Percentiles rank a stretch among this genome's conserved stretches.
Conservation (phyloP, 2,797 vertebrate species). For the Danio jaintianensis region DNA sequence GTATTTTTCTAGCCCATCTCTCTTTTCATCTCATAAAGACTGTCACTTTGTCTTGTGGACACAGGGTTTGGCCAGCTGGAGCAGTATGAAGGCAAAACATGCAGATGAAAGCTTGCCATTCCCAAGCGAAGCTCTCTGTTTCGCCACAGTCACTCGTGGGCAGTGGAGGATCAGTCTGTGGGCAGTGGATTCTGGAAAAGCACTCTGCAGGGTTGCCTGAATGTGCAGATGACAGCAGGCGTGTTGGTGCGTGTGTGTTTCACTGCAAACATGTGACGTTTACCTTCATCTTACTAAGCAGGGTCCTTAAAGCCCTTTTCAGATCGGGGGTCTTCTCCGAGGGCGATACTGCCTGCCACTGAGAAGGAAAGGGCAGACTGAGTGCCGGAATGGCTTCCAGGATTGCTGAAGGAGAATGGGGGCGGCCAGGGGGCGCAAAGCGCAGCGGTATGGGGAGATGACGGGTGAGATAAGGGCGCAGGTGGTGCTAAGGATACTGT, state of each 20-base stretch:
- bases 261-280: constrained; percentile 66
- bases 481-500: neutral
- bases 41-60: constrained; percentile 17
- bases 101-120: constrained; percentile 54
- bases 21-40: neutral
- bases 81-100: constrained; percentile 46
- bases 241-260: constrained; percentile 31
- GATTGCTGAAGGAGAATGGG: constrained; percentile 43
- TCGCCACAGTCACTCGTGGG: neutral
- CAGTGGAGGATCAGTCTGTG: constrained; percentile 4
- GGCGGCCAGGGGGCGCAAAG: constrained; percentile 51
- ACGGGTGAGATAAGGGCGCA: constrained; percentile 31
- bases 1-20: neutral
- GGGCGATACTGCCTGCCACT: constrained; percentile 85
- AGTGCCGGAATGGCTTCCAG: constrained; percentile 64
- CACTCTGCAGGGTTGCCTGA: constrained; percentile 28
- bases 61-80: neutral
- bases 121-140: constrained; percentile 28
- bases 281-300: constrained; percentile 90
- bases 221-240: constrained; percentile 16
- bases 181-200: neutral
- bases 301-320: constrained; percentile 87
- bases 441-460: constrained; percentile 55
- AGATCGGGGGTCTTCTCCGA: constrained; percentile 88
- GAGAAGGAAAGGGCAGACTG: constrained; percentile 83